Evolutionary conservation across 2,113 vertebrate genomes (phyloP), one percentile per base, ranked within the genome.

Genomic region (Orycteropus afer): DNA sequence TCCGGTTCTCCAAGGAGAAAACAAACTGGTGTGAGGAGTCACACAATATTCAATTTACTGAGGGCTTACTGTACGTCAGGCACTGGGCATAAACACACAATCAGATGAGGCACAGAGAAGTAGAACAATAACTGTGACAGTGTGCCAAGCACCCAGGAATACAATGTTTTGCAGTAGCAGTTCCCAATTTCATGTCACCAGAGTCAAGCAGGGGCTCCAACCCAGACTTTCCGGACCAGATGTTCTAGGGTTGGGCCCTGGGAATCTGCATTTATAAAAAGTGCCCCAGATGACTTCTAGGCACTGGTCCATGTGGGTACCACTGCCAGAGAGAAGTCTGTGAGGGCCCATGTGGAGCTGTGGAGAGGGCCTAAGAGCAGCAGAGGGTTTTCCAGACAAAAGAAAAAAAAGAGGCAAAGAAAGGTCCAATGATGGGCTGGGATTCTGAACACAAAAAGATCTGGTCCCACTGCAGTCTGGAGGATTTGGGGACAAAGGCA

Each of bases 1-100:
- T 47, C 15, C 45, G 67, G 1, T 57, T 78, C 55, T 91, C 47
- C 42, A 86, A 95, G 55, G 55, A 91, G 23, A 82, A 25, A 42
- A 84, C 7, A 59, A 67, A 81, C 12, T 86, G 61, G 12, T n/a
- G 13, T 23, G 29, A 67, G 67, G 53, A 73, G 65, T 84, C 34
- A 71, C 69, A 63, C 55, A n/a, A 65, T 11, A 20, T 34, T 18
- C 27, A 53, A 17, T 49, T 61, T 55, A 59, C 40, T 49, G 82
- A 86, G 3, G 25, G 17, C 40, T 34, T 57, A 40, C 47, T 51
- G 18, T 20, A 51, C 23, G 63, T 40, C 49, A 77, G 37, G 18
- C 1, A 1, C 0, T 29, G 40, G 45, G 49, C 37, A 53, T 2
- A 73, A 29, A 89, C 45, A 51, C 51, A 42, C 40, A 2, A 67